Conservation (phyloP, 2,888 invertebrate genomes). For the Tetranychus truncatus region DNA sequence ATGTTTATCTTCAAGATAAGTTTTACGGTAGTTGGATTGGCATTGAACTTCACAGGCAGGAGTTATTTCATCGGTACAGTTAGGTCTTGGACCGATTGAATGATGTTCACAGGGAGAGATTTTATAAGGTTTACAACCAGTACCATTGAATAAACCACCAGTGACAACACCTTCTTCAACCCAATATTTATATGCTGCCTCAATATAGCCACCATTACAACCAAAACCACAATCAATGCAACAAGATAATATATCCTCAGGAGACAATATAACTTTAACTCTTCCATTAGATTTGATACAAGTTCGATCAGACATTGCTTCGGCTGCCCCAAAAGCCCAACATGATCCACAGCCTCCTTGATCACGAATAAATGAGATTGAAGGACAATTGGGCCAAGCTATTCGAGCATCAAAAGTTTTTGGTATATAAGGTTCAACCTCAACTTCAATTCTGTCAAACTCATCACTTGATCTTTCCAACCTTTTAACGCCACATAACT, state of each 20-base stretch:
- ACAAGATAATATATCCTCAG: conserved; percentile 66
- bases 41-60: conserved; percentile 58
- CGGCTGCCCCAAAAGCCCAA: conserved; percentile 51
- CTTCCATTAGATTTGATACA: conserved; percentile 61
- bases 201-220: conserved; percentile 63
- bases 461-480: conserved; percentile 30
- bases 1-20: conserved; percentile 56
- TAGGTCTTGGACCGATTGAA: conserved; percentile 55
- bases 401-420: conserved; percentile 59
- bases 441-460: conserved; percentile 6
- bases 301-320: conserved; percentile 70
- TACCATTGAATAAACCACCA: conserved; percentile 58
- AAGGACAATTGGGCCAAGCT: conserved; percentile 68
- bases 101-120: conserved; percentile 66
- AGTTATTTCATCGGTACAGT: conserved; percentile 52
- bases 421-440: background rate
- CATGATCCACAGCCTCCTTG: conserved; percentile 81
- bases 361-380: conserved; percentile 60
- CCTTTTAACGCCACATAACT: conserved; percentile 52
- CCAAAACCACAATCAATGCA: conserved; percentile 50
- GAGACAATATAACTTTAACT: conserved; percentile 53
- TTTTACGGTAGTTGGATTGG: conserved; percentile 45
- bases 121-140: conserved; percentile 68
- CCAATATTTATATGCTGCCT: conserved; percentile 72
- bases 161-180: conserved; percentile 63